phyloP scores from a whole-genome alignment of 2,113 vertebrate genomes.

The Rhadina sibilatrix region DNA sequence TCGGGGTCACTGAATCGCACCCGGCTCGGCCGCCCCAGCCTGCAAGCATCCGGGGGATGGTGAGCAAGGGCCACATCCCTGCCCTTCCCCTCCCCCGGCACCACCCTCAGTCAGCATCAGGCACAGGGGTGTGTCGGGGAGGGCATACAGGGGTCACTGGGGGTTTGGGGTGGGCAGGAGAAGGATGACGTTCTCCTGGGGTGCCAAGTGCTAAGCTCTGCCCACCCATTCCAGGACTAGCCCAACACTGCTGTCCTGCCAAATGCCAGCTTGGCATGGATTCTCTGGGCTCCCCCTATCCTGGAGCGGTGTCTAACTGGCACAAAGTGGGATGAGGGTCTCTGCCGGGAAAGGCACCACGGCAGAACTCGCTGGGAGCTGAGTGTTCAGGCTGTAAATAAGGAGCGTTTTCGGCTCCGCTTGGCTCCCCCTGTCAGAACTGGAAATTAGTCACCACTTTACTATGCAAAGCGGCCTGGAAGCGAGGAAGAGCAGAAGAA shows the following conservation, averaged over 20 bases:
- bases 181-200: rapidly evolving
- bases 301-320: background rate
- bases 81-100: background rate
- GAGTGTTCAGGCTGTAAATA: background rate
- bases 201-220: background rate
- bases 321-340: background rate
- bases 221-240: background rate
- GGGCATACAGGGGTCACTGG: background rate
- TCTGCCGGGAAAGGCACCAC: background rate
- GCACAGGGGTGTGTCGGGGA: rapidly evolving
- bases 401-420: conserved; percentile 23
- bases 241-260: background rate
- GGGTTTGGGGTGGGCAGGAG: background rate
- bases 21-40: conserved; percentile 53
- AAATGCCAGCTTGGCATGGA: background rate
- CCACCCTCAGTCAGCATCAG: background rate
- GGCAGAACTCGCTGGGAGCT: background rate
- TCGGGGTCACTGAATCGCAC: conserved; percentile 58
- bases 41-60: background rate
- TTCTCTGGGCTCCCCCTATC: background rate
- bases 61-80: background rate
- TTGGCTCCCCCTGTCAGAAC: conserved; percentile 57
- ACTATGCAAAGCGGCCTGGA: conserved; percentile 62
- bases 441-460: conserved; percentile 70
- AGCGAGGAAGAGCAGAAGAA: conserved; percentile 37